These are phyloP conservation scores for Ornithoptera priamus DNA, from an alignment of 2,888 invertebrate species.

Conservation along the genomic window DNA sequence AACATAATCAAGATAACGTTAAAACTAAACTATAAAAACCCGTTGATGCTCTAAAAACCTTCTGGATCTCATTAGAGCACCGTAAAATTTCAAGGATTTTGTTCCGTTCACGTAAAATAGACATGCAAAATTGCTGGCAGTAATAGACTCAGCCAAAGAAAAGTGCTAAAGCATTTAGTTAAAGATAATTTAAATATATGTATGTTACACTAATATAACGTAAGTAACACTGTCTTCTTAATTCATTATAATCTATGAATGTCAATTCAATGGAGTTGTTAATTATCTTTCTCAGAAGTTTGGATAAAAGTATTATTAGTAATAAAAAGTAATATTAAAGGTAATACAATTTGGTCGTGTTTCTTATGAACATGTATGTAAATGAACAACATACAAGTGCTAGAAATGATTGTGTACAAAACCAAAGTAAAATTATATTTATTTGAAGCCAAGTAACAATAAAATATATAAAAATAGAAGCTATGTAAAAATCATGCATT, in stretches of 20 bases:
- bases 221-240: neutral
- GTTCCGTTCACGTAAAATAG: conserved; percentile 68
- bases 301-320: neutral
- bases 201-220: neutral
- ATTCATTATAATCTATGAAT: conserved; percentile 18
- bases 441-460: conserved; percentile 19
- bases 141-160: conserved; percentile 72
- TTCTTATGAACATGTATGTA: conserved; percentile 50
- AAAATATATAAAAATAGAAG: conserved; percentile 20
- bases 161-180: conserved; percentile 70
- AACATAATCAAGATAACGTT: conserved; percentile 70
- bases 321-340: conserved; percentile 22
- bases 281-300: neutral
- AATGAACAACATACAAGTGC: conserved; percentile 34
- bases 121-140: conserved; percentile 73
- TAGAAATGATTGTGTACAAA: conserved; percentile 16
- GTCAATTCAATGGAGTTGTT: neutral
- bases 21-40: conserved; percentile 9
- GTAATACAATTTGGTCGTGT: conserved; percentile 75
- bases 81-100: conserved; percentile 42
- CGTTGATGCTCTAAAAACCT: conserved; percentile 39
- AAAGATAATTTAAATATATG: conserved; percentile 15
- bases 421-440: conserved; percentile 23
- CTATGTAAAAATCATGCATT: conserved; percentile 21
- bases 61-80: conserved; percentile 41